Evolutionary conservation across 2,888 invertebrate genomes (phyloP).

Genomic region (Drosophila bunnanda): DNA sequence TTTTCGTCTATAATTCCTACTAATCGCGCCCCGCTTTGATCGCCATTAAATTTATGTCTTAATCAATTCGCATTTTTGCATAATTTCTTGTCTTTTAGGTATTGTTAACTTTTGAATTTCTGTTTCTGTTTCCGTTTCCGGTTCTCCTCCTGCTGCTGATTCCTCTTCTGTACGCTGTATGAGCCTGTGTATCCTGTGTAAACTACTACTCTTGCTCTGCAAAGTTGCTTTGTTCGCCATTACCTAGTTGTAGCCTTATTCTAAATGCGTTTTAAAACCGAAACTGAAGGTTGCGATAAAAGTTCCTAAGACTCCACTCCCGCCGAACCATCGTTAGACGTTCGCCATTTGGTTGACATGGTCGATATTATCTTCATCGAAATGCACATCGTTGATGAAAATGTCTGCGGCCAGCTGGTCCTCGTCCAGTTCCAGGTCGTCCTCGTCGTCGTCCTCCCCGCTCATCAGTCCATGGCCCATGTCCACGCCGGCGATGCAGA

Average conservation of each 20-base stretch:
- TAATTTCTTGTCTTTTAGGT: constrained; percentile 79
- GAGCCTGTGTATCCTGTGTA: constrained; percentile 25
- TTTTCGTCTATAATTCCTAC: constrained; percentile 46
- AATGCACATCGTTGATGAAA: constrained; percentile 83
- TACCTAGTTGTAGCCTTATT: constrained; percentile 59
- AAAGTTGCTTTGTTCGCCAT: constrained; percentile 43
- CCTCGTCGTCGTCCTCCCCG: constrained; percentile 77
- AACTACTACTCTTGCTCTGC: constrained; percentile 44
- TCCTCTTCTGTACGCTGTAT: constrained; percentile 40
- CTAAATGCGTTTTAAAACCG: constrained; percentile 69
- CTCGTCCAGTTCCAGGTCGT: constrained; percentile 80
- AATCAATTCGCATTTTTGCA: constrained; percentile 80
- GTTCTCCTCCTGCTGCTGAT: constrained; percentile 25
- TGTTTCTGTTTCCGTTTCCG: constrained; percentile 53
- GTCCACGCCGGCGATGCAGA: constrained; percentile 83
- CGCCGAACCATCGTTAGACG: constrained; percentile 80
- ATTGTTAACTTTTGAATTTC: constrained; percentile 83
- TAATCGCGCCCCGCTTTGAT: constrained; percentile 37
- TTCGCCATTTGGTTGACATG: constrained; percentile 83
- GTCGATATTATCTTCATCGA: constrained; percentile 80
- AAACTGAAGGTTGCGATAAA: constrained; percentile 72
- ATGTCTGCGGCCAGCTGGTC: constrained; percentile 81
- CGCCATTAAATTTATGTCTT: constrained; percentile 72
- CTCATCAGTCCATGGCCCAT: constrained; percentile 81
- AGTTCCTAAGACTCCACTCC: constrained; percentile 55